phyloP scores from a whole-genome alignment of 2,113 vertebrate genomes.

The Lonchura striata region DNA sequence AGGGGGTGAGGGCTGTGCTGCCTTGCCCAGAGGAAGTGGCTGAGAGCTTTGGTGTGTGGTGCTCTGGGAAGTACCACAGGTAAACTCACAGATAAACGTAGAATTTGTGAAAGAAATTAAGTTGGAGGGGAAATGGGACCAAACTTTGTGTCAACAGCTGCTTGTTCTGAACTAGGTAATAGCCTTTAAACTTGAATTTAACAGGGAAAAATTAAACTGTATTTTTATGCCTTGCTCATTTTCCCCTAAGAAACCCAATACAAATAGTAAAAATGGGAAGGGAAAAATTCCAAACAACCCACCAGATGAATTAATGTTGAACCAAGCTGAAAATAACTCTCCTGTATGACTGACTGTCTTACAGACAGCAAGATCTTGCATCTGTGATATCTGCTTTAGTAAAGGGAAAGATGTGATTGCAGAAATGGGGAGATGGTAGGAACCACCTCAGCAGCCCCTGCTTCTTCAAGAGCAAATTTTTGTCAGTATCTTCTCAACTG shows the following conservation, averaged over 20 bases:
- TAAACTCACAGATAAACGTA: neutral
- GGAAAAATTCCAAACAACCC: neutral
- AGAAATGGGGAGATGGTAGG: neutral
- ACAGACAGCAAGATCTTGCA: neutral
- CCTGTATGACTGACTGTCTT: neutral
- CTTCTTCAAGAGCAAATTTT: too few species aligned
- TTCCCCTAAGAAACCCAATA: neutral
- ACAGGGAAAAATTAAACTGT: neutral
- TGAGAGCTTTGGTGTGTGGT: neutral
- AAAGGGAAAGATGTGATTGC: neutral
- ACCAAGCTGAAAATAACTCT: neutral
- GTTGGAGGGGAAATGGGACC: rapidly evolving
- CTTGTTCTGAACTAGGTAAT: neutral
- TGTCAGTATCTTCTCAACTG: neutral
- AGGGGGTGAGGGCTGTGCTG: neutral
- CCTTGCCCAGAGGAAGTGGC: neutral
- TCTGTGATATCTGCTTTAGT: neutral
- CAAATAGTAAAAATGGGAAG: neutral
- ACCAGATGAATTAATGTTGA: neutral
- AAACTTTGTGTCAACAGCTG: neutral
- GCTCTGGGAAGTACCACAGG: neutral
- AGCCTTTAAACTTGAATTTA: neutral
- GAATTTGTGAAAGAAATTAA: neutral
- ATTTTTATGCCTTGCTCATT: neutral
- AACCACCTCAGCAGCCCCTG: neutral